These are phyloP conservation scores for Platyura marginata DNA, from an alignment of 1,140 invertebrate species.

Conservation along the genomic window DNA sequence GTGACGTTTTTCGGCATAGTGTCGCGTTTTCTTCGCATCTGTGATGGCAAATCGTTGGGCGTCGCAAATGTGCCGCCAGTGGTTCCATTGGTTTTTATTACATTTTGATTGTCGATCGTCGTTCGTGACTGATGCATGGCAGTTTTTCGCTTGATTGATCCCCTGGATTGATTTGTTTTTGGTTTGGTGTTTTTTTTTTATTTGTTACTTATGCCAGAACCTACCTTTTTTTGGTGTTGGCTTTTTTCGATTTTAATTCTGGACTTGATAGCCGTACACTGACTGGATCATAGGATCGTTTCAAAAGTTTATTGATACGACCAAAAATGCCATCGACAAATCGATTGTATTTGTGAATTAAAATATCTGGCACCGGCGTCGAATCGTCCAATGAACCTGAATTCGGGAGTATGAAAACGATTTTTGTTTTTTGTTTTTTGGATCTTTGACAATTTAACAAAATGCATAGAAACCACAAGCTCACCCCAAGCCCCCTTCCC, in stretches of 20 bases:
- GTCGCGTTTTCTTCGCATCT: constrained; percentile 27
- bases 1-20: constrained; percentile 3
- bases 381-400: neutral
- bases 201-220: too few relatives aligned
- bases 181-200: too few relatives aligned
- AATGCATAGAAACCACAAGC: too few relatives aligned
- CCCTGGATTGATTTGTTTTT: too few relatives aligned
- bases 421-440: too few relatives aligned
- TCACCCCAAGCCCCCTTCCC: too few relatives aligned
- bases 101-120: neutral
- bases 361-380: constrained; percentile 31
- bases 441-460: too few relatives aligned
- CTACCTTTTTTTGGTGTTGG: constrained; percentile 26
- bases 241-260: constrained; percentile 29
- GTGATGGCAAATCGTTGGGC: constrained; percentile 25
- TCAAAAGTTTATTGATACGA: constrained; percentile 56
- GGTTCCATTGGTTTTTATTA: neutral
- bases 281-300: constrained; percentile 61
- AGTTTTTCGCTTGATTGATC: neutral
- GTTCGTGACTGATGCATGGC: neutral
- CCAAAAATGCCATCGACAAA: constrained; percentile 63
- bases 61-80: constrained; percentile 8
- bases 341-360: constrained; percentile 60
- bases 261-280: constrained; percentile 52
- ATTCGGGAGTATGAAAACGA: too few relatives aligned